Evolutionary conservation across 2,797 vertebrate species (phyloP), one percentile per base, ranked within the genome.

Genomic region (Antennarius maculatus): DNA sequence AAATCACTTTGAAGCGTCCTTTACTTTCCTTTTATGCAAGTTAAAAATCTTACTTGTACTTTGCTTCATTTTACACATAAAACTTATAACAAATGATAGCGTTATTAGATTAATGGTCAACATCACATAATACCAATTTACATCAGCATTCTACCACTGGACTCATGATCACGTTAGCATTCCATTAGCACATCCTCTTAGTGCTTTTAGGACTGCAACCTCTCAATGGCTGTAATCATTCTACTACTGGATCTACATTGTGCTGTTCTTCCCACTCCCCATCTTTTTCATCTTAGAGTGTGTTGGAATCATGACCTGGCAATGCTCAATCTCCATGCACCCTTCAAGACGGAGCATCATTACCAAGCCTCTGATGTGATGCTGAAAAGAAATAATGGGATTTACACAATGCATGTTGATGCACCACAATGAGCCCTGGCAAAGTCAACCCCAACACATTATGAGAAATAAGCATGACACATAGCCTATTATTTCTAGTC

Each of bases 341-440:
- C 75, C 69, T 83, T 81, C 66, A 63, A 57, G 66, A 82, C 59
- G 56, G 54, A 74, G 61, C 69, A 55, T 76, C 54, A 82, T 88
- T 86, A 81, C 81, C 41, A 12, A 52, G 66, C 52, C 80, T 81
- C 76, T 81, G 74, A 78, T 80, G 65, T 60, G 59, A 62, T 37
- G 70, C 49, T 72, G 54, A 77, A 86, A 76, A 77, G 59, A 82
- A 84, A 84, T 81, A 82, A 79, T 71, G 54, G 59, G 81, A 86
- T 84, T 83, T 80, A 73, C 47, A 52, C 59, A 53, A 54, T 54
- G 67, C 48, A 65, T 83, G 83, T 59, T 82, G 66, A 70, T 76
- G 63, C 63, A 68, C 58, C 69, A 71, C 58, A 61, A 87, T 68
- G 61, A 86, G 66, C 69, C 43, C 50, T 71, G 70, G 66, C 69